These are phyloP conservation scores for Prionace glauca DNA, from an alignment of 2,797 vertebrate species.

Conservation along the genomic window DNA sequence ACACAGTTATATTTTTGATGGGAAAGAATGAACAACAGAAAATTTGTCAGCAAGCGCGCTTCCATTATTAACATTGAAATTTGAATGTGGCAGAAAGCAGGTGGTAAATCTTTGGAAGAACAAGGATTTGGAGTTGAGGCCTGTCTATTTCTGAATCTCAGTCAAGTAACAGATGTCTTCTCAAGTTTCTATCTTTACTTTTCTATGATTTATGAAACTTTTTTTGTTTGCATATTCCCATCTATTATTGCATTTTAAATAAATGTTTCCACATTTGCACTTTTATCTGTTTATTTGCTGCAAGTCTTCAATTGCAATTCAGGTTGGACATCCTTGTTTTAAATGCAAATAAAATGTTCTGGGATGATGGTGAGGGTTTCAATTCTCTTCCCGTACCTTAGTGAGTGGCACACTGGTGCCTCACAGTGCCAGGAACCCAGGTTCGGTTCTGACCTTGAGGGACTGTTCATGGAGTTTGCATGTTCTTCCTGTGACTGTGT, in stretches of 20 bases:
- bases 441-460: no score
- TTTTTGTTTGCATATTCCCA: not conserved
- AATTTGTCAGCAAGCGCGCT: not conserved
- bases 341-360: slow-evolving; percentile 7
- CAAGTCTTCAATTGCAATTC: not conserved
- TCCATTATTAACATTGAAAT: not conserved
- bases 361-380: not conserved
- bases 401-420: no score
- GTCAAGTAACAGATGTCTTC: not conserved
- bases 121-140: no score
- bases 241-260: not conserved
- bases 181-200: not conserved
- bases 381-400: no score
- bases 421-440: no score
- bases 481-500: no score
- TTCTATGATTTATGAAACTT: not conserved
- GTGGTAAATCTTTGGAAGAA: not conserved
- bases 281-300: not conserved
- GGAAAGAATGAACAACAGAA: not conserved
- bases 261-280: not conserved
- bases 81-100: not conserved
- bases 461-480: no score
- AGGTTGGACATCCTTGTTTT: not conserved
- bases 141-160: not conserved
- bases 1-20: not conserved